These are phyloP conservation scores for Eospalax fontanierii DNA, from an alignment of 2,797 vertebrate genomes.

Conservation along the genomic window DNA sequence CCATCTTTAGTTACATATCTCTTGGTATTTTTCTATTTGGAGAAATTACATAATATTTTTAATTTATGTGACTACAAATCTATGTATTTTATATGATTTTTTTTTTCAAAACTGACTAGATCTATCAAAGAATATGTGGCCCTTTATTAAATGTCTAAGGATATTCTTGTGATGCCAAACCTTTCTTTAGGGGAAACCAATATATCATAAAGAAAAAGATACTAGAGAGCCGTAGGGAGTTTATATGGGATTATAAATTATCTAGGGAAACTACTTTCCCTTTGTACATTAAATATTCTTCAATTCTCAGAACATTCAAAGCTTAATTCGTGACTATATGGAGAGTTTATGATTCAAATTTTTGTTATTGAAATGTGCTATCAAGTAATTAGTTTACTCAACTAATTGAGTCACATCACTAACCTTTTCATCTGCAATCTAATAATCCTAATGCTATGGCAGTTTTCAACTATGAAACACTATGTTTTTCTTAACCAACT, in stretches of 20 bases:
- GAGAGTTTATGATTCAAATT: not conserved
- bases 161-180: not conserved
- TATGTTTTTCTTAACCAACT: not conserved
- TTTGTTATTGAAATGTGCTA: not conserved
- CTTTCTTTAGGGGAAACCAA: not conserved
- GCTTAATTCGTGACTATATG: conserved; percentile 5
- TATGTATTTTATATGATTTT: not conserved
- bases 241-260: not conserved
- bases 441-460: not conserved
- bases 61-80: conserved; percentile 30
- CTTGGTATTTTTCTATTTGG: not conserved
- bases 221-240: not conserved
- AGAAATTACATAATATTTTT: not conserved
- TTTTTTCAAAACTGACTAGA: not conserved
- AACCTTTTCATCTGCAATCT: conserved; percentile 21
- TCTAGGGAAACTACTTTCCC: not conserved
- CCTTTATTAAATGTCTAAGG: not conserved
- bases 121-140: not conserved
- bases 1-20: not conserved
- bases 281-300: not conserved
- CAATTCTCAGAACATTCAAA: not conserved
- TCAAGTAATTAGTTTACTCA: not conserved
- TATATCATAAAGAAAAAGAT: not conserved
- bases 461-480: not conserved
- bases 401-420: not conserved